Percentiles rank a stretch among this genome's conserved stretches.
These are phyloP conservation scores for Tribolium madens DNA, from an alignment of 1,140 invertebrate genomes.

Conservation along the genomic window DNA sequence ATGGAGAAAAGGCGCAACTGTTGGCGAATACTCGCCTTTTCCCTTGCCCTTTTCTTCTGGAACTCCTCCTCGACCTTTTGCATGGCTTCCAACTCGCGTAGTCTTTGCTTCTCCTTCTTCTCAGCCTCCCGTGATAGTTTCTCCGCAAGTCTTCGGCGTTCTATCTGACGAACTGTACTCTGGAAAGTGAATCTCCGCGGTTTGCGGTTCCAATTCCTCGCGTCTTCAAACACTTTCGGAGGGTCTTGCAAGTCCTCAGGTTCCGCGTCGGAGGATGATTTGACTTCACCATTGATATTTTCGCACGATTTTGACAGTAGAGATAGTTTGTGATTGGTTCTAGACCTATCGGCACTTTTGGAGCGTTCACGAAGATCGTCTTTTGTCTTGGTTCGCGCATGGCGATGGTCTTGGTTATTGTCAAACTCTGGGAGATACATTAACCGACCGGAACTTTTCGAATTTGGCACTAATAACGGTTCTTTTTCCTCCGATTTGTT, in stretches of 20 bases:
- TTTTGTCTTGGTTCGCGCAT: conserved; percentile 5
- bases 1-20: conserved; percentile 77
- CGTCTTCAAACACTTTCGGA: conserved; percentile 50
- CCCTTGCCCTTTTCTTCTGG: conserved; percentile 66
- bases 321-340: conserved; percentile 41
- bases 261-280: conserved; percentile 43
- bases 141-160: conserved; percentile 79
- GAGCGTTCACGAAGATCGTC: conserved; percentile 26
- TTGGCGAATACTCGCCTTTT: conserved; percentile 81
- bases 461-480: conserved; percentile 38
- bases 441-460: conserved; percentile 73
- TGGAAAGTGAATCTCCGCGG: conserved; percentile 83
- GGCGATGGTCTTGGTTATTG: conserved; percentile 40
- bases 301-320: conserved; percentile 66
- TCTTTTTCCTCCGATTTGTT: conserved; percentile 48
- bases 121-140: conserved; percentile 81
- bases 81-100: conserved; percentile 83
- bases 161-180: conserved; percentile 82
- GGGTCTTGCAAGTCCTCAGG: conserved; percentile 62
- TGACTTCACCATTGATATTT: conserved; percentile 60
- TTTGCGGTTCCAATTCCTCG: conserved; percentile 60
- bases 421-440: conserved; percentile 84
- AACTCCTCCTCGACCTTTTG: conserved; percentile 68
- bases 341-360: conserved; percentile 29
- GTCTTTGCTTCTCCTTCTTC: conserved; percentile 79